Evolutionary conservation across 2,113 vertebrate species (phyloP), one percentile per base, ranked within the genome.

Genomic region (Microcebus murinus): DNA sequence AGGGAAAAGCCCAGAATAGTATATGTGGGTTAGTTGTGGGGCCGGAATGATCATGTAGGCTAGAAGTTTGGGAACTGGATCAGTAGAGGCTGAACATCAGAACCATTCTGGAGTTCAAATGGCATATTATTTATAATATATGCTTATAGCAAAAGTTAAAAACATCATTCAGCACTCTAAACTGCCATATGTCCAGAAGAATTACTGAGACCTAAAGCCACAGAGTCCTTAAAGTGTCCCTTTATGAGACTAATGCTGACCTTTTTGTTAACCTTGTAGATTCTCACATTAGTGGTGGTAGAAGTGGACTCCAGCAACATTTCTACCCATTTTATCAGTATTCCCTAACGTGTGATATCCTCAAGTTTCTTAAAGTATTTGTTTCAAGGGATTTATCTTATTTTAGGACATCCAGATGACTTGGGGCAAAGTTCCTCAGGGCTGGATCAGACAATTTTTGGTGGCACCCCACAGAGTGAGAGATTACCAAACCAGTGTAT

Each of bases 1-100:
- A 67, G 74, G 77, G 92, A 21, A 95, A 13, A 83, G 8, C 65
- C 70, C 80, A 93, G 31, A 90, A 67, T 92, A 93, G 52, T 20
- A 1, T 48, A 67, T 9, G 12, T 77, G 83, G 31, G 70, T 95
- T 80, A 81, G 48, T 48, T 96, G 7, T 85, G 25, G 79, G 63
- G 68, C 67, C 18, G 82, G 31, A 82, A 74, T 17, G 39, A 1
- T 79, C 92, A 65, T 9, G 1, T 27, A 61, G 63, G 82, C 27
- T 67, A 68, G 68, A 70, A 80, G 61, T 61, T 50, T 89, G 73
- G 82, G 79, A 92, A 82, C 31, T 65, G n/a, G 59, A 88, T 88
- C 48, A 88, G 34, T 91, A 96, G 34, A 74, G 80, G 50, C 61
- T 80, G 74, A 91, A 63, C 2, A 52, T 77, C 39, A 91, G 57